phyloP scores from a whole-genome alignment of 2,888 invertebrate genomes.

The Lycocerus yunnanus region DNA sequence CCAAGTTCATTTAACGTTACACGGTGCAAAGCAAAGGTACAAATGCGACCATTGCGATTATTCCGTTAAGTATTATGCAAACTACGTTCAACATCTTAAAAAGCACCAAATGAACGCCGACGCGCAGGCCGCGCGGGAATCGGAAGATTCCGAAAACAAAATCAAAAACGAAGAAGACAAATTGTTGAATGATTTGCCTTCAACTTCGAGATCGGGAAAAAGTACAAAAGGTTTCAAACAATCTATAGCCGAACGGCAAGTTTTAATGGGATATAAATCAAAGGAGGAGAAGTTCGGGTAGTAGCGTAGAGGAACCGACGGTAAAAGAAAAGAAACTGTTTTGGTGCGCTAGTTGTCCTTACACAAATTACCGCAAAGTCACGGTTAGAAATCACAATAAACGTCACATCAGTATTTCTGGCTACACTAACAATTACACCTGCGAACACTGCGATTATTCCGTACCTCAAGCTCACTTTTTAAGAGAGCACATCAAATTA shows the following conservation, averaged over 20 bases:
- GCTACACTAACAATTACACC: conserved; percentile 63
- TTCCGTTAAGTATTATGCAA: conserved; percentile 84
- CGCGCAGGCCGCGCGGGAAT: conserved; percentile 63
- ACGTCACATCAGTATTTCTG: conserved; percentile 69
- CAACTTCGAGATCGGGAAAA: conserved; percentile 38
- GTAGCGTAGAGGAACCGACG: conserved; percentile 51
- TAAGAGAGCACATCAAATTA: conserved; percentile 78
- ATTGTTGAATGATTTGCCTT: conserved; percentile 30
- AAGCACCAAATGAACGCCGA: conserved; percentile 77
- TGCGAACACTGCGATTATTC: conserved; percentile 86
- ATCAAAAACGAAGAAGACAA: conserved; percentile 46
- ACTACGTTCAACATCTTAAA: conserved; percentile 79
- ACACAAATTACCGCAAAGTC: conserved; percentile 73
- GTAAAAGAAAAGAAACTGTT: conserved; percentile 66
- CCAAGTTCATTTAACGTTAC: conserved; percentile 79
- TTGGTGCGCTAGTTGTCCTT: conserved; percentile 80
- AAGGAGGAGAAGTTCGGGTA: conserved; percentile 56
- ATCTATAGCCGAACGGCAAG: conserved; percentile 67
- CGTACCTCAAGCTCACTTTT: conserved; percentile 72
- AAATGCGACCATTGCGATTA: conserved; percentile 86
- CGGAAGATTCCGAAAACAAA: conserved; percentile 46
- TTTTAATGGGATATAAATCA: conserved; percentile 63
- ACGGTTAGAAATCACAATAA: conserved; percentile 76
- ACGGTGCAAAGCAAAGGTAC: conserved; percentile 82
- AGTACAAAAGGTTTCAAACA: conserved; percentile 53